Conservation (phyloP, 2,888 invertebrate genomes). For the Chloroclysta siterata region DNA sequence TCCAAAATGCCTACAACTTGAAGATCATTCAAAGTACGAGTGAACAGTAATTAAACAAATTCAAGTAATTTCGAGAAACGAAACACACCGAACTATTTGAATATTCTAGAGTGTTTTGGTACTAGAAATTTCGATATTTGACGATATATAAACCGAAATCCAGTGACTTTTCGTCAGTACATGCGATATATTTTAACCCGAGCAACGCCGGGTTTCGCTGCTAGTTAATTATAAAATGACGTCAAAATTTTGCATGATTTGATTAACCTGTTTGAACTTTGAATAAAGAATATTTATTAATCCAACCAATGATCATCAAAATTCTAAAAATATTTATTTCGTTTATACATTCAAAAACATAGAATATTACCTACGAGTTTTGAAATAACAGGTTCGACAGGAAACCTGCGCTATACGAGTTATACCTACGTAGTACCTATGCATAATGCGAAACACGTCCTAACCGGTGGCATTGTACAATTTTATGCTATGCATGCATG, state of each 20-base stretch:
- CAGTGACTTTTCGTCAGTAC: too few relatives aligned
- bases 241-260: not conserved
- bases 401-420: conserved; percentile 27
- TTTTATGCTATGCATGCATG: conserved; percentile 47
- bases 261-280: not conserved
- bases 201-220: too few relatives aligned
- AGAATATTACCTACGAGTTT: conserved; percentile 2
- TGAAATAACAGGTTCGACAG: conserved; percentile 27
- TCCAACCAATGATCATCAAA: not conserved
- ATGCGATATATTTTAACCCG: too few relatives aligned
- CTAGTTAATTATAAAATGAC: not conserved
- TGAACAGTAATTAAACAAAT: too few relatives aligned
- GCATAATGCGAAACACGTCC: conserved; percentile 48
- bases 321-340: not conserved
- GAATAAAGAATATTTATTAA: not conserved
- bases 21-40: too few relatives aligned
- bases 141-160: too few relatives aligned
- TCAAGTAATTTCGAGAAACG: too few relatives aligned
- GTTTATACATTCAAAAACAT: conserved; percentile 1
- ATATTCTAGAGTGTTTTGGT: too few relatives aligned
- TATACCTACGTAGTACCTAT: conserved; percentile 19
- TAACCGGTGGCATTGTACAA: conserved; percentile 46
- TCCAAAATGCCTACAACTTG: too few relatives aligned
- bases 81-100: too few relatives aligned
- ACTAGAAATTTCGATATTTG: too few relatives aligned